phyloP scores from a whole-genome alignment of 2,113 vertebrate genomes.

The Mesoclemmys tuberculata region DNA sequence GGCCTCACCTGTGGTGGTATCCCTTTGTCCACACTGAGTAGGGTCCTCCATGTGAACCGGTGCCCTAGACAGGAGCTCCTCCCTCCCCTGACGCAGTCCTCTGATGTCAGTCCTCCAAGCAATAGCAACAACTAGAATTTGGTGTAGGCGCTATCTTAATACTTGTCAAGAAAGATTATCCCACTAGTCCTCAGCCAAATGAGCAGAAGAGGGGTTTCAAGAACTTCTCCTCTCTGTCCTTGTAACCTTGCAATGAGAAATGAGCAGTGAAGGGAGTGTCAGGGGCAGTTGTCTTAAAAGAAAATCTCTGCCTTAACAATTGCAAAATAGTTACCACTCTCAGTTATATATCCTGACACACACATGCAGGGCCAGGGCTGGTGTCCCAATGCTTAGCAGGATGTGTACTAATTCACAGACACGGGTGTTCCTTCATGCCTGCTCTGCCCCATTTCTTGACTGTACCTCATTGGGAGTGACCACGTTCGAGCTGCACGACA shows the following conservation, averaged over 20 bases:
- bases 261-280: not conserved
- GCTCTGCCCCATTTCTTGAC: not conserved
- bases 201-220: not conserved
- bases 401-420: not conserved
- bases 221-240: not conserved
- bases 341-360: not conserved
- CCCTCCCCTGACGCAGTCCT: rapidly evolving
- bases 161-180: not conserved
- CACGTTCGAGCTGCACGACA: not conserved
- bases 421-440: rapidly evolving
- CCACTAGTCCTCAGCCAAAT: not conserved
- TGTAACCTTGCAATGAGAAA: not conserved
- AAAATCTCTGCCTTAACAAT: not conserved
- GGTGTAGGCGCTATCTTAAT: not conserved
- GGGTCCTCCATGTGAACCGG: rapidly evolving
- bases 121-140: not conserved
- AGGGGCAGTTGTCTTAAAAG: not conserved
- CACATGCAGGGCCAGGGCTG: rapidly evolving
- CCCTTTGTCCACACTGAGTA: not conserved
- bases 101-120: not conserved
- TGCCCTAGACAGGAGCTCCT: not conserved
- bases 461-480: not conserved
- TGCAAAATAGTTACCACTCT: not conserved
- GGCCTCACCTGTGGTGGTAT: not conserved
- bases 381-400: not conserved